Conservation (phyloP, 2,888 invertebrate genomes). For the Teleiodes luculella region DNA sequence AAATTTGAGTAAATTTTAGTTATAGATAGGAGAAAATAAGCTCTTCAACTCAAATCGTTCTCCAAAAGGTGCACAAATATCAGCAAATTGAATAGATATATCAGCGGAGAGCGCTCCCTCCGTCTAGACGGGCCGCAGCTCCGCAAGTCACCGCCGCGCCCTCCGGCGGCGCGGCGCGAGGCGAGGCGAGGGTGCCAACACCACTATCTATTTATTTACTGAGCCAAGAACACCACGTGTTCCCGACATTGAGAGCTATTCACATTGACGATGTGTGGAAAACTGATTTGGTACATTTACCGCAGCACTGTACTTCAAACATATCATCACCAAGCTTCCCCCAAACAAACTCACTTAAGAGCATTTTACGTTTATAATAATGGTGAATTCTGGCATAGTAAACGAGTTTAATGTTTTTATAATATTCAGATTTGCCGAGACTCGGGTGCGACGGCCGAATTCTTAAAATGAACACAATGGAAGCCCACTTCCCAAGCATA, state of each 20-base stretch:
- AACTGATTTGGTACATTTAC: not conserved
- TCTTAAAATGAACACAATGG: constrained; percentile 58
- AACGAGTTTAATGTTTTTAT: constrained; percentile 17
- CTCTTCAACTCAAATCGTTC: constrained; percentile 17
- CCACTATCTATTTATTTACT: constrained; percentile 73
- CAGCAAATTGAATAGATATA: constrained; percentile 20
- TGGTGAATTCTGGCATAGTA: constrained; percentile 9
- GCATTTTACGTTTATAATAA: constrained; percentile 1
- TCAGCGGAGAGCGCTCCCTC: constrained; percentile 54
- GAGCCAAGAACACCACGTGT: constrained; percentile 61
- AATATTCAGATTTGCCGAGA: constrained; percentile 28
- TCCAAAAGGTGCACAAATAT: constrained; percentile 17
- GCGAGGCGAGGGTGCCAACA: constrained; percentile 69
- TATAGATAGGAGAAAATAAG: constrained; percentile 4
- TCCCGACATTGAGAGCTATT: constrained; percentile 54
- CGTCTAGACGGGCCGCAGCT: constrained; percentile 73
- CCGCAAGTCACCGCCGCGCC: constrained; percentile 53
- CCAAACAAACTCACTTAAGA: not conserved
- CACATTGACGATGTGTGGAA: constrained; percentile 24
- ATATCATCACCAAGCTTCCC: not conserved
- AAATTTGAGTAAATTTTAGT: constrained; percentile 4
- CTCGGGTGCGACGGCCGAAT: constrained; percentile 37
- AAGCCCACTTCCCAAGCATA: constrained; percentile 68
- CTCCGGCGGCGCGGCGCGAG: too few relatives aligned
- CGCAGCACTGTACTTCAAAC: not conserved